Percentiles rank a stretch among this genome's conserved stretches.
phyloP scores from a whole-genome alignment of 2,797 vertebrate genomes.

The Threskiornis aethiopicus region DNA sequence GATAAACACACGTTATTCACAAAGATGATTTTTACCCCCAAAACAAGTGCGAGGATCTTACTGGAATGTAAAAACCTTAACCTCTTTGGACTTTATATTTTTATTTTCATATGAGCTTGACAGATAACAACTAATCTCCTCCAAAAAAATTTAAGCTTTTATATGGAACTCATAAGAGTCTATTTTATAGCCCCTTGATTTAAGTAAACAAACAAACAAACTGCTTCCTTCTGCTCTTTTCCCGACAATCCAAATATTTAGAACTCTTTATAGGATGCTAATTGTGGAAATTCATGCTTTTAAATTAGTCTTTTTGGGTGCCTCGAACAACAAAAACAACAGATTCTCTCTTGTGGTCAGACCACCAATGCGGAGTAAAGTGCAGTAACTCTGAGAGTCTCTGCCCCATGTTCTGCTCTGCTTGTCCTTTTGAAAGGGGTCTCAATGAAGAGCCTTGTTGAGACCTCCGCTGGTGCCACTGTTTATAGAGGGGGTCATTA shows the following conservation, averaged over 20 bases:
- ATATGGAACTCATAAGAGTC: background rate
- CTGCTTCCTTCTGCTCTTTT: slow-evolving; percentile 34
- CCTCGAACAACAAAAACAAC: slow-evolving; percentile 64
- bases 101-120: background rate
- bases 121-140: background rate
- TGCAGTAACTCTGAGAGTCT: slow-evolving; percentile 51
- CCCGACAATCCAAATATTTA: slow-evolving; percentile 18
- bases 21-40: background rate
- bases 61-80: background rate
- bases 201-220: slow-evolving; percentile 36
- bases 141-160: background rate
- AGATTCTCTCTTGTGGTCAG: slow-evolving; percentile 53
- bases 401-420: slow-evolving; percentile 77
- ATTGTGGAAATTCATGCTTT: slow-evolving; percentile 54
- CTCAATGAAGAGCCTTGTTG: slow-evolving; percentile 86
- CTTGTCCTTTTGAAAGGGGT: slow-evolving; percentile 85
- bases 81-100: background rate
- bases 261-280: slow-evolving; percentile 38
- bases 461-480: slow-evolving; percentile 83
- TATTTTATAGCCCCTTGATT: slow-evolving; percentile 5
- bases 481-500: slow-evolving; percentile 91
- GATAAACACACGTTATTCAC: background rate
- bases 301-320: slow-evolving; percentile 45
- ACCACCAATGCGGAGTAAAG: slow-evolving; percentile 75
- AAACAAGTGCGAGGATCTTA: background rate